phyloP scores from a whole-genome alignment of 2,888 invertebrate species.

The Epsilonema sp. region DNA sequence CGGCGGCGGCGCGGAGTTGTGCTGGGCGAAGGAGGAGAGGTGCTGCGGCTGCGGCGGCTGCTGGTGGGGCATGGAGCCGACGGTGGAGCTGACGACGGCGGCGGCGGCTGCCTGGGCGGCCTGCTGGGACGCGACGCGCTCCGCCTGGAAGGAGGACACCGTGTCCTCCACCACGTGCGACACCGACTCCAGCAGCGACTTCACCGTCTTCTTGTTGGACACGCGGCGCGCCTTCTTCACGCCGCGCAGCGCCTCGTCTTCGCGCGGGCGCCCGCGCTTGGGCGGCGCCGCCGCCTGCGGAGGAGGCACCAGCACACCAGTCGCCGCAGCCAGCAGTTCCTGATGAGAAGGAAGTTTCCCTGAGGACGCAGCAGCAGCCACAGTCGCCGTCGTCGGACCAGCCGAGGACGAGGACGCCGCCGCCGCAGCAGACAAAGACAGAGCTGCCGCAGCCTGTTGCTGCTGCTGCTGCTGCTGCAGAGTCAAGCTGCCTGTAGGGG shows the following conservation, averaged over 20 bases:
- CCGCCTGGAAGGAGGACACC: constrained; percentile 19
- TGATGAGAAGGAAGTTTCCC: not conserved
- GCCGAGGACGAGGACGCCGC: not conserved
- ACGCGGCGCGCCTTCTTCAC: not conserved
- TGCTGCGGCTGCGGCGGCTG: not conserved
- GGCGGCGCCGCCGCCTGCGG: not conserved
- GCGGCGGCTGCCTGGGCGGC: too few species aligned
- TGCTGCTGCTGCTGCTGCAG: too few species aligned
- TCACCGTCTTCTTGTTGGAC: constrained; percentile 4
- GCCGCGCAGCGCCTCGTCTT: not conserved
- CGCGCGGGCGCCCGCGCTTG: not conserved
- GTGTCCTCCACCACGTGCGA: constrained; percentile 16
- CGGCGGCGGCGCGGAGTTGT: not conserved
- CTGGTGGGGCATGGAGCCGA: not conserved
- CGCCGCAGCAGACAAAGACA: not conserved
- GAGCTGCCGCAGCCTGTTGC: not conserved
- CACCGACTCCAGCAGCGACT: constrained; percentile 10
- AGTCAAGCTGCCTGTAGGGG: too few species aligned
- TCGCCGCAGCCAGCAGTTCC: not conserved
- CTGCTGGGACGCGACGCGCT: too few species aligned
- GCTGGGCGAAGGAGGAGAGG: not conserved
- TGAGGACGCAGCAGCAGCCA: not conserved
- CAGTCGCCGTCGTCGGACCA: not conserved
- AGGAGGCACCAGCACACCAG: not conserved
- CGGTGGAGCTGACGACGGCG: not conserved